Evolutionary conservation across 2,113 vertebrate genomes (phyloP), one percentile per base, ranked within the genome.

Genomic region (Polyodon spathula): DNA sequence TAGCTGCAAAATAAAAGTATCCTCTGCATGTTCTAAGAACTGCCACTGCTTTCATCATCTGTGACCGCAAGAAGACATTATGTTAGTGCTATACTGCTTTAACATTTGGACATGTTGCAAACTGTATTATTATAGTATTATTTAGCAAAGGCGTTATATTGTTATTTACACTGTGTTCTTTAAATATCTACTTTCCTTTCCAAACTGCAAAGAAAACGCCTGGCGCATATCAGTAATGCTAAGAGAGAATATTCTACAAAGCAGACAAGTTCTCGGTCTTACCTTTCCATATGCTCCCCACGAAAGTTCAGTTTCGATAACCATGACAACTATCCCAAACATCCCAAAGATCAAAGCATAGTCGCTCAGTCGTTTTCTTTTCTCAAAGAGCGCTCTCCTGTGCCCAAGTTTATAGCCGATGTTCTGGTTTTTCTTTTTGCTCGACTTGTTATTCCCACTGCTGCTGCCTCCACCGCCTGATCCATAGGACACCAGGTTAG

Each of bases 311-410:
- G 95, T 98, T 84, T 98, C 95, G 72, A 97, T 95, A 78, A 98
- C 95, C 95, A 98, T 98, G 65, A 98, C 95, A 71, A 98, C 93
- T 81, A 98, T 98, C 71, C 95, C 95, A 86, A 98, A 98, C 95
- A 98, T 98, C 84, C 95, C 95, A 81, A 98, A 98, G 79, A 98
- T 98, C 67, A 98, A 88, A 75, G 95, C 95, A 65, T 98, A 98
- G 86, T 98, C 95, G 70, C 95, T 98, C 70, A 98, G 92, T 37
- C 95, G 84, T 75, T 98, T 98, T 67, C 95, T 84, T 68, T 98
- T 98, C 88, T 98, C 95, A 72, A 98, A 97, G 70, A 98, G 82
- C 72, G 95, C 95, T 60, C 95, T 88, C 72, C 95, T 84, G 77
- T 97, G 95, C 3, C 95, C 95, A 59, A 98, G 89, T 84, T 93